A percentile compares a stretch with the other conserved stretches of the same genome.
These are phyloP conservation scores for Corythornis madagascariensis DNA, from an alignment of 2,113 vertebrate species.

Conservation along the genomic window DNA sequence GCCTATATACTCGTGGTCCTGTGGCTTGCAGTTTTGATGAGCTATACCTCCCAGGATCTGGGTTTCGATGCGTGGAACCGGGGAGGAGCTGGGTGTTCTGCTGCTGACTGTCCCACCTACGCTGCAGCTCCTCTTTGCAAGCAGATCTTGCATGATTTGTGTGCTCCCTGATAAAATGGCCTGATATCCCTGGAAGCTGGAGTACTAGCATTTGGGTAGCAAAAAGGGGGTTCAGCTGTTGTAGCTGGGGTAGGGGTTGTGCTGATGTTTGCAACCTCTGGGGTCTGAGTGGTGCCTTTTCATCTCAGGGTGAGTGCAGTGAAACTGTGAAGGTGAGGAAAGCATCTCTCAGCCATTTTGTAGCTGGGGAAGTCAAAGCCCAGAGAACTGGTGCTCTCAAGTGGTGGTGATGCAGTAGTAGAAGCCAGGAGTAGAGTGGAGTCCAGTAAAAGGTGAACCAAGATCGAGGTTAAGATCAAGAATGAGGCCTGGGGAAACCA, in stretches of 20 bases:
- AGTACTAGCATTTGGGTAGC: neutral
- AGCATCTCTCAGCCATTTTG: neutral
- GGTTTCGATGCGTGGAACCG: neutral
- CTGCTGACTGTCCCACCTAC: slow-evolving; percentile 53
- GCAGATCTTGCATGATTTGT: neutral
- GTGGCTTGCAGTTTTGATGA: slow-evolving; percentile 39
- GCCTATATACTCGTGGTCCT: neutral
- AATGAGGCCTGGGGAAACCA: neutral
- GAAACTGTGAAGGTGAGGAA: neutral
- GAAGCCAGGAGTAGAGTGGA: neutral
- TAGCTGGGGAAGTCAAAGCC: neutral
- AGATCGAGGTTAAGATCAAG: neutral
- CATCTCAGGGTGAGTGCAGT: rapidly evolving
- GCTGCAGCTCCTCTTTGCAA: slow-evolving; percentile 50
- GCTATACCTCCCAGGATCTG: neutral
- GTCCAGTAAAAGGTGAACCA: neutral
- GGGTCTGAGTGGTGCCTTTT: neutral
- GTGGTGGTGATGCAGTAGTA: neutral
- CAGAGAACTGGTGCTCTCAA: neutral
- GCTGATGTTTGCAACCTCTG: rapidly evolving
- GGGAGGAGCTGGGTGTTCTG: slow-evolving; percentile 43
- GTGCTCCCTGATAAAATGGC: neutral
- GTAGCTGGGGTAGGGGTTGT: neutral
- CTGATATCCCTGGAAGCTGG: neutral
- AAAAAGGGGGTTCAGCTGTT: rapidly evolving